Evolutionary conservation across 1,140 invertebrate genomes (phyloP).

Genomic region (Triops cancriformis): DNA sequence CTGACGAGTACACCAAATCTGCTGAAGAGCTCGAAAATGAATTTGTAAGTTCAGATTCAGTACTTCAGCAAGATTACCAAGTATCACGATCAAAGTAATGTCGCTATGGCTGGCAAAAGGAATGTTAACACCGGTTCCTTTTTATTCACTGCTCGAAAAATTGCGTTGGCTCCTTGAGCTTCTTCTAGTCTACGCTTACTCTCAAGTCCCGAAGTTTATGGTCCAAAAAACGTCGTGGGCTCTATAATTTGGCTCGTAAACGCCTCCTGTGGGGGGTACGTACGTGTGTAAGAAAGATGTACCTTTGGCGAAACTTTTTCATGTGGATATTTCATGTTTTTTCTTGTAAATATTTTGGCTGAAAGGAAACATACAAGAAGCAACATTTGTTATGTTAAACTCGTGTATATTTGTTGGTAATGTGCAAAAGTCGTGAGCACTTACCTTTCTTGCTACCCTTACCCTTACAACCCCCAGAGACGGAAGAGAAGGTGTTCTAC

Average conservation of each 20-base stretch:
- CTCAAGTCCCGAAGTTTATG: not conserved
- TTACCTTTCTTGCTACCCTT: too few relatives aligned
- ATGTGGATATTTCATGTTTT: not conserved
- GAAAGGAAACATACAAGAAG: not conserved
- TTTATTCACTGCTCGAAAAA: not conserved
- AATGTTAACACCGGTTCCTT: too few relatives aligned
- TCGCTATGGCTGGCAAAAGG: too few relatives aligned
- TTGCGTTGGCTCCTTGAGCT: not conserved
- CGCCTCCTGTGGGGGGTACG: not conserved
- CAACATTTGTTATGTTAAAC: too few relatives aligned
- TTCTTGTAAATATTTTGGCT: not conserved
- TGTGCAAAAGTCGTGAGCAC: too few relatives aligned
- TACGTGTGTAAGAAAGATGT: not conserved
- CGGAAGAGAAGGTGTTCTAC: too few relatives aligned
- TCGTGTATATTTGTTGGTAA: too few relatives aligned
- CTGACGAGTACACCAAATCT: not conserved
- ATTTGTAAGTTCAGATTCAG: too few relatives aligned
- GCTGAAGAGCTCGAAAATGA: too few relatives aligned
- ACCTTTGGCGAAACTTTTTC: not conserved
- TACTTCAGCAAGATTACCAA: too few relatives aligned
- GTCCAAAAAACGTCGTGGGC: not conserved
- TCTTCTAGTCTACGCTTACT: not conserved
- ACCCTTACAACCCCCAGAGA: too few relatives aligned
- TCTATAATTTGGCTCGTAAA: conserved; percentile 1
- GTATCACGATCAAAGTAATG: too few relatives aligned